Conservation (phyloP, 2,888 invertebrate genomes). For the Pristionchus fissidentatus region DNA sequence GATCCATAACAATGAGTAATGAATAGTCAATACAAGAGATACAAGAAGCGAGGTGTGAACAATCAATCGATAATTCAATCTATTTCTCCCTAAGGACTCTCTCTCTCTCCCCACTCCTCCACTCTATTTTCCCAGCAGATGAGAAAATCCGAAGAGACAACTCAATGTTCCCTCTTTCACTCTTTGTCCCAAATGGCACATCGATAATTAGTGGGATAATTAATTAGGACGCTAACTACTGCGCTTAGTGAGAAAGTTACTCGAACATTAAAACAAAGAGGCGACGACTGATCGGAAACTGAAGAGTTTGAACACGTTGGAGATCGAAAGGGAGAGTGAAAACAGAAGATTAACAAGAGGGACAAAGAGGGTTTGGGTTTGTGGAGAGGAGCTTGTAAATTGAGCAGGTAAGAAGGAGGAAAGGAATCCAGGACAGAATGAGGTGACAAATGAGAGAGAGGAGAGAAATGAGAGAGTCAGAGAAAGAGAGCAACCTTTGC, state of each 20-base stretch:
- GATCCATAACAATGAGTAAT: slow-evolving; percentile 11
- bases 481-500: slow-evolving; percentile 23
- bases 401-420: slow-evolving; percentile 22
- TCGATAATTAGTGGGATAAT: no score
- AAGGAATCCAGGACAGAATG: not conserved
- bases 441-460: not conserved
- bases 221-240: no score
- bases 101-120: slow-evolving; percentile 7
- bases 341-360: not conserved
- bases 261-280: not conserved
- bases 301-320: not conserved
- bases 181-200: not conserved
- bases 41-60: not conserved
- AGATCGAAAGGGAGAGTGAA: not conserved
- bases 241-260: no score
- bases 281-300: not conserved
- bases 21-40: not conserved
- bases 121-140: not conserved
- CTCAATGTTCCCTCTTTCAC: not conserved
- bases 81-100: not conserved
- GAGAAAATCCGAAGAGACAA: slow-evolving; percentile 7
- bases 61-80: not conserved
- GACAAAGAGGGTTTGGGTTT: not conserved
- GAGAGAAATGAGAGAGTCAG: not conserved
- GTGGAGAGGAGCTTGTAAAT: not conserved